Evolutionary conservation across 1,140 invertebrate species (phyloP).

Genomic region (Gonatopus flavifemur): DNA sequence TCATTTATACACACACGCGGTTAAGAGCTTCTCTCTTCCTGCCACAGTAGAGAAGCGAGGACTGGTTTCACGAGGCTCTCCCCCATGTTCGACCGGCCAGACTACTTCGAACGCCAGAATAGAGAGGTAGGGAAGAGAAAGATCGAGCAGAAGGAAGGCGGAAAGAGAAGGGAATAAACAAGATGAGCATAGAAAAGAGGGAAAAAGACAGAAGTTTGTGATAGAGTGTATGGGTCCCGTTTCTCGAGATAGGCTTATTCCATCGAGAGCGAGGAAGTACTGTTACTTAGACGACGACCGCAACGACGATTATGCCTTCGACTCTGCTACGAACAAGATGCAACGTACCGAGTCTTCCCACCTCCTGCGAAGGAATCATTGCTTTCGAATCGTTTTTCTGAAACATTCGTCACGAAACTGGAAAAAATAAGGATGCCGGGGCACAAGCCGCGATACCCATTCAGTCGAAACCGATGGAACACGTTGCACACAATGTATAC

Average conservation of each 20-base stretch:
- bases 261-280: conserved; percentile 37
- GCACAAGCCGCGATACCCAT: too few relatives aligned
- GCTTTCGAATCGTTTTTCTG: too few relatives aligned
- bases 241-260: conserved; percentile 36
- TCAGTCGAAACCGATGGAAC: too few relatives aligned
- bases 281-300: conserved; percentile 40
- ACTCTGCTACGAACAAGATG: too few relatives aligned
- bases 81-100: conserved; percentile 35
- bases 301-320: too few relatives aligned
- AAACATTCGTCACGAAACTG: too few relatives aligned
- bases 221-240: conserved; percentile 33
- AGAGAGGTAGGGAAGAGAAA: conserved; percentile 14
- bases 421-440: too few relatives aligned
- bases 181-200: neutral
- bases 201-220: too few relatives aligned
- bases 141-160: conserved; percentile 4
- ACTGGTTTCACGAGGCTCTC: conserved; percentile 40
- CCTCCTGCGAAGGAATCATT: too few relatives aligned
- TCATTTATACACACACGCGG: too few relatives aligned
- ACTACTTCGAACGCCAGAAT: conserved; percentile 33
- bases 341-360: too few relatives aligned
- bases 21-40: conserved; percentile 16
- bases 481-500: too few relatives aligned
- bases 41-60: conserved; percentile 18
- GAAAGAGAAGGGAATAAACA: conserved; percentile 6